Evolutionary conservation across 2,888 invertebrate species (phyloP), one percentile per base, ranked within the genome.

Genomic region (Melinaea marsaeus): DNA sequence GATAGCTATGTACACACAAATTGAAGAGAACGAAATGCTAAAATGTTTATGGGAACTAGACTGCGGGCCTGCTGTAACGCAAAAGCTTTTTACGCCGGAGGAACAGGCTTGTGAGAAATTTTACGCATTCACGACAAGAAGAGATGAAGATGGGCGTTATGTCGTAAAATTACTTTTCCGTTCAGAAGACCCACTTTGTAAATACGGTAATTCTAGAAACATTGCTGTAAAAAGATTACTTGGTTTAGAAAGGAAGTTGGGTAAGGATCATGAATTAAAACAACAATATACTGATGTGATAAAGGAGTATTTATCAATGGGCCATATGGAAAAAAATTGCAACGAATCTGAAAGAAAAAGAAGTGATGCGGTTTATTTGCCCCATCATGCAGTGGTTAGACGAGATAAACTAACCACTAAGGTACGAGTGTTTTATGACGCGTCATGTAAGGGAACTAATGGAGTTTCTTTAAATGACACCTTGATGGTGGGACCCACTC

Each of bases 401-500:
- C 22, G 22, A 42, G 45, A 57, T 37, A 57, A 57, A 37, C 11
- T 13, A 4, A 58, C 58, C 11, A 58, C 34, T 9, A 58, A 58
- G 37, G 9, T 58, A 9, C 13, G 58, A 5, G 58, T 58, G 11
- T 42, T 57, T 45, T 42, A 22, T 22, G 60, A 54, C 22, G 67
- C 64, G 3, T 62, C 66, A 3, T 56, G 55, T 35, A 61, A 61
- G 46, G 62, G 62, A 6, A 22, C 37, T 7, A 70, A 68, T 37
- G 68, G 66, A 1, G 58, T 66, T 4, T 71, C 71, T 0, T 45
- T 70, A 13, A 71, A 71, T 55, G 66, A 69, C 13, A 35, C 22
- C 5, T 60, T 71, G 13, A 61, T 70, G 60, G 60, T 67, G 2
- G 69, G 71, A 22, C 70, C 70, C 2, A 61, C 61, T 1, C 32